Base-by-base conservation (phyloP, 2,888 invertebrate species). In the Ochropleura plecta region DNA sequence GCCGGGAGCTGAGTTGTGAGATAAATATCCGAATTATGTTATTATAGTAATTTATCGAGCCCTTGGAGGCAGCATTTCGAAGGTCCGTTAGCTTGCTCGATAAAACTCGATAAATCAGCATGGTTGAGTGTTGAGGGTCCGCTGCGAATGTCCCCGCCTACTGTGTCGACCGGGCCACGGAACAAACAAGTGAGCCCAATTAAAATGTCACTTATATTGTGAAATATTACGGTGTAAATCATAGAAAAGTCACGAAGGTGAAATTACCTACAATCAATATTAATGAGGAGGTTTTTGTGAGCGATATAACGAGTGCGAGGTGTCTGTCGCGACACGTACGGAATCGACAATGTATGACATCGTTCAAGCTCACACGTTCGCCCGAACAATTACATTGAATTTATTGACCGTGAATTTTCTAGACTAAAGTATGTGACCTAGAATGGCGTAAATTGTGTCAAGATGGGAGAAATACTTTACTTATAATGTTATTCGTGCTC, bases 151-250 rank as follows among this genome's bases (percentile, higher is more conserved):
- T 68, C 53, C 48, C 75, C 85, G 75, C 83, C 85, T 85, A 85
- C 85, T 55, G 57, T 68, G 10, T 60, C 76, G 68, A 51, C 51
- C 63, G 66, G 72, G 73, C 55, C 76, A 66, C 80, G 83, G 81
- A 83, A 88, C 73, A 82, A 84, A 85, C 80, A 83, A 79, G 74
- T 66, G 71, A 65, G 68, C 60, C 80, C 88, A 86, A 90, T 90
- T 88, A 90, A 82, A 83, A 80, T 81, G 89, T 86, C 89, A 80
- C 76, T 82, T 85, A 72, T 81, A 72, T 72, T 82, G 79, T 89
- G 85, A 88, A 87, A 80, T 88, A 90, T 86, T 85, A 74, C 83
- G 65, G 71, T 77, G 80, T 88, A 84, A 87, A 87, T 89, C 84
- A 87, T 76, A 83, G 69, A 81, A 84, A 82, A 86, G 85, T 86